Percentiles rank a stretch among this genome's conserved stretches.
These are phyloP conservation scores for Cercocebus atys DNA, from an alignment of 2,113 vertebrate species.

Conservation along the genomic window DNA sequence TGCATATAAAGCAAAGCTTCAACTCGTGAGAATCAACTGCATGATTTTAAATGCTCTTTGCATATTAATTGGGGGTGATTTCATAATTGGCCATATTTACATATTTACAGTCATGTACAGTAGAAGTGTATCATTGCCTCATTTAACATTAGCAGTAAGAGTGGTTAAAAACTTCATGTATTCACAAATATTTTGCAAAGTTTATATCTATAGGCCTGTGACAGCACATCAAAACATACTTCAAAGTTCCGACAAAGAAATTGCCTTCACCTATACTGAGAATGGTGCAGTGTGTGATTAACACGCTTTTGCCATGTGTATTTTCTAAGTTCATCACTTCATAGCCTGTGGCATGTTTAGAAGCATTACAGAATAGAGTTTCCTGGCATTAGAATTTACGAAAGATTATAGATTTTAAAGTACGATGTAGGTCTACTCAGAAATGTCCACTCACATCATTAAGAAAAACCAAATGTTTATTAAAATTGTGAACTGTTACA, in stretches of 20 bases:
- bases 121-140: background rate
- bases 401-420: background rate
- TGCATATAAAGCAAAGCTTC: background rate
- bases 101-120: accelerated
- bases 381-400: background rate
- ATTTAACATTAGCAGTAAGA: too few relatives aligned
- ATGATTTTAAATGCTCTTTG: background rate
- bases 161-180: background rate
- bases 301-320: background rate
- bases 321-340: too few relatives aligned
- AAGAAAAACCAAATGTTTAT: background rate
- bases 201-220: background rate
- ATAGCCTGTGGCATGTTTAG: background rate
- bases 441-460: background rate
- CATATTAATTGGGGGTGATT: too few relatives aligned
- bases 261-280: background rate
- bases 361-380: background rate
- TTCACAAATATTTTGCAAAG: background rate
- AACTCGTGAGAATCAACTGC: background rate
- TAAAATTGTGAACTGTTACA: background rate
- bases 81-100: background rate
- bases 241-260: background rate
- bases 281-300: background rate
- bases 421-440: accelerated
- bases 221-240: background rate